Conservation (phyloP, 2,797 vertebrate species). For the Ctenopoma multispine region DNA sequence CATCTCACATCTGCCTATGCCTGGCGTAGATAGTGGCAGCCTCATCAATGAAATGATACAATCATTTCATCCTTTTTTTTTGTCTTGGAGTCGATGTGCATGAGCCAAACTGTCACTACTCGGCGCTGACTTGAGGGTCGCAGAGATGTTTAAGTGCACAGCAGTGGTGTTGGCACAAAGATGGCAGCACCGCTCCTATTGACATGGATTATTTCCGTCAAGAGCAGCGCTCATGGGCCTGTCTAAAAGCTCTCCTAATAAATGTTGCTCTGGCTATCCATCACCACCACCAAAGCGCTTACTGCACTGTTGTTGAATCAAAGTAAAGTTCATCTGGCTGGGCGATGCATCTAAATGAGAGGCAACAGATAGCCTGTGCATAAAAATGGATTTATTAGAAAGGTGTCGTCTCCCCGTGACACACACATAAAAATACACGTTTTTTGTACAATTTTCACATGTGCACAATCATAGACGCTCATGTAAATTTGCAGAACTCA, state of each 20-base stretch:
- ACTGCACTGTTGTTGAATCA: slow-evolving; percentile 71
- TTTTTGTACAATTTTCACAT: slow-evolving; percentile 26
- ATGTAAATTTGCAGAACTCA: slow-evolving; percentile 62
- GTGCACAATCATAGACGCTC: slow-evolving; percentile 54
- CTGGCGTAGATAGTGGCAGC: slow-evolving; percentile 53
- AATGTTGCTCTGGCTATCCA: slow-evolving; percentile 76
- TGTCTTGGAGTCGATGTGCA: slow-evolving; percentile 14
- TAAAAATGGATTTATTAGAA: slow-evolving; percentile 57
- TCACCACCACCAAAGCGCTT: slow-evolving; percentile 73
- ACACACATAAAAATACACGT: slow-evolving; percentile 10
- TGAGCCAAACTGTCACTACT: slow-evolving; percentile 41
- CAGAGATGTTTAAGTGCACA: slow-evolving; percentile 23
- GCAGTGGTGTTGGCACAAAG: slow-evolving; percentile 53
- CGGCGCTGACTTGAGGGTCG: slow-evolving; percentile 20
- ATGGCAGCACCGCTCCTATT: slow-evolving; percentile 60
- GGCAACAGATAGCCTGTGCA: slow-evolving; percentile 40
- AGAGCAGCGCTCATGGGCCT: slow-evolving; percentile 74
- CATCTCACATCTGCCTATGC: slow-evolving; percentile 14
- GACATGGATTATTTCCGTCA: slow-evolving; percentile 81
- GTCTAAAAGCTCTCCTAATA: slow-evolving; percentile 80
- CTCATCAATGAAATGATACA: slow-evolving; percentile 42
- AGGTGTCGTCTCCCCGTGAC: slow-evolving; percentile 9
- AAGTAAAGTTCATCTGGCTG: slow-evolving; percentile 71
- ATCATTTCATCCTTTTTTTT: slow-evolving; percentile 47
- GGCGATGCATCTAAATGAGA: slow-evolving; percentile 68